Base-by-base conservation (phyloP, 2,797 vertebrate species). In the Bucorvus abyssinicus region DNA sequence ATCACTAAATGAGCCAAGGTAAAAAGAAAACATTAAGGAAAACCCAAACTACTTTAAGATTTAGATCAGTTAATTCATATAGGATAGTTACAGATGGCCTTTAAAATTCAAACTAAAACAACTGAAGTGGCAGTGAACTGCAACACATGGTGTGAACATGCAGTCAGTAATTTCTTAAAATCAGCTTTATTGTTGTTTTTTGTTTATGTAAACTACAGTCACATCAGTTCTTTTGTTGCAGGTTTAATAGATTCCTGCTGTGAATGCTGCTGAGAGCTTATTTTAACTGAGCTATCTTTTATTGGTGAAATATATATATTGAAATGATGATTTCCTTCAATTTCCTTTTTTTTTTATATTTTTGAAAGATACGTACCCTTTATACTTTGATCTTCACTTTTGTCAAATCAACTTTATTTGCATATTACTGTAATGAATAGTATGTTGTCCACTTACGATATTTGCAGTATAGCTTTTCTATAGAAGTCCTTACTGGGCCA, bases 391-490 rank as follows among this genome's bases (percentile, higher is more conserved):
- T 65, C 19, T 85, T 90, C 49, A 73, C 18, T 92, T 88, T 40
- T 93, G 87, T 81, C 82, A 89, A 89, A 56, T 81, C 32, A 84
- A 92, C 79, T 90, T 96, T 87, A 86, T 92, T 95, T 96, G 91
- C 55, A 45, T 83, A 93, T 49, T 86, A 65, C 57, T 89, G 30
- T 87, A 91, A 93, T 34, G 44, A 94, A 96, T 96, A 97, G 91
- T 89, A 93, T 26, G 49, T 85, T 84, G 61, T 86, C 88, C 69
- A 93, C 61, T 96, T 95, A 92, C 34, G 84, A 93, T 78, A 80
- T 38, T 70, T 55, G 82, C 84, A 86, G 15, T 91, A 79, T 84
- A 78, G 71, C 90, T 96, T 96, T 95, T 97, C 50, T 73, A 49
- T n/a, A 83, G 38, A 91, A 61, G 56, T 60, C 30, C 21, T 52